Conservation (phyloP, 2,113 vertebrate species). For the Equus quagga region DNA sequence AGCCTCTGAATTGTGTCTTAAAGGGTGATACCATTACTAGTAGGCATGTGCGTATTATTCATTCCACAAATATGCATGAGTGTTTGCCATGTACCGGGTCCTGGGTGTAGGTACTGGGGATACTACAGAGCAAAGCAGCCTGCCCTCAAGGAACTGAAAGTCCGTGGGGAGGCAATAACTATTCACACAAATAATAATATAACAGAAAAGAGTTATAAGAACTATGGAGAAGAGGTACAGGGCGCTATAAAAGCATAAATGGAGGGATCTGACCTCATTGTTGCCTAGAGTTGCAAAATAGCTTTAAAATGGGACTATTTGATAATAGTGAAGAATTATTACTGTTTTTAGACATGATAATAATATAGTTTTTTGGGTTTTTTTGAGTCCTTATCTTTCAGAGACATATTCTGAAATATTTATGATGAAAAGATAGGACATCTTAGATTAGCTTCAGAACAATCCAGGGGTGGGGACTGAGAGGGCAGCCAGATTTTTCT, state of each 20-base stretch:
- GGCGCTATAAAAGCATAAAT: not conserved
- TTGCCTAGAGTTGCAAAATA: not conserved
- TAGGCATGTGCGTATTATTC: not conserved
- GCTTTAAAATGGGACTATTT: not conserved
- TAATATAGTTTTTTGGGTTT: not conserved
- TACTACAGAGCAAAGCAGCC: not conserved
- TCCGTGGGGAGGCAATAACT: not conserved
- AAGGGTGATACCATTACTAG: not conserved
- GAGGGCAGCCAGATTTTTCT: not conserved
- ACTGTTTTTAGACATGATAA: not conserved
- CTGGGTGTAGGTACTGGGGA: not conserved
- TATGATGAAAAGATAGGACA: not conserved
- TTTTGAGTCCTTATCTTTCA: not conserved
- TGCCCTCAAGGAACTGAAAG: not conserved
- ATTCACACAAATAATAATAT: not conserved
- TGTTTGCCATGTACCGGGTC: not conserved
- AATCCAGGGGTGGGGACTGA: not conserved
- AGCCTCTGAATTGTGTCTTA: not conserved
- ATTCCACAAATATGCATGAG: not conserved
- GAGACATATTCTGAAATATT: not conserved
- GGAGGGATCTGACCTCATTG: not conserved
- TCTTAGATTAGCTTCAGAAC: slow-evolving; percentile 22
- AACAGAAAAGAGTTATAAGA: not conserved
- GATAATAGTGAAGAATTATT: not conserved
- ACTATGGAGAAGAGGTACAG: not conserved